These are phyloP conservation scores for Gisinianus flammeolus DNA, from an alignment of 2,888 invertebrate species.

Conservation along the genomic window DNA sequence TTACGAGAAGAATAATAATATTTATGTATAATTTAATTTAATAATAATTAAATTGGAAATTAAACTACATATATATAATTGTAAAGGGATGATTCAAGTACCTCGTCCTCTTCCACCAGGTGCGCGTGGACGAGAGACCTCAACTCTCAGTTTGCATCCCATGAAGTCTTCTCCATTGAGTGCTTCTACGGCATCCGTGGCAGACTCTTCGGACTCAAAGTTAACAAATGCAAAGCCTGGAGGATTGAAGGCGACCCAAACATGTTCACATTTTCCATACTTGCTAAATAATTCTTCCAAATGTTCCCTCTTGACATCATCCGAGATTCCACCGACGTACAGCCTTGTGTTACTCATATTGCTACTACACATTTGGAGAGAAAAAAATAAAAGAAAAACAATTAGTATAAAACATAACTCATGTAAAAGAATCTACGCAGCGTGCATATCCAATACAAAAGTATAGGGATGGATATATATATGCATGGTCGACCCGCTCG, in stretches of 20 bases:
- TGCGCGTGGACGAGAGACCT: slow-evolving; percentile 72
- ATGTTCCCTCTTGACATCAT: slow-evolving; percentile 89
- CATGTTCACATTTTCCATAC: slow-evolving; percentile 88
- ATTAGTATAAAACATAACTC: not conserved
- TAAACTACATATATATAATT: no score
- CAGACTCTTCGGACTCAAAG: slow-evolving; percentile 86
- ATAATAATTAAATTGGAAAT: no score
- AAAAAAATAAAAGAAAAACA: not conserved
- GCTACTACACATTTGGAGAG: slow-evolving; percentile 7
- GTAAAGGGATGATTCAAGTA: not conserved
- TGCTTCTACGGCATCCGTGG: slow-evolving; percentile 85
- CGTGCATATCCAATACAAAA: not conserved
- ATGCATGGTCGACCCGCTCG: no score
- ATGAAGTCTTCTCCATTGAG: slow-evolving; percentile 86
- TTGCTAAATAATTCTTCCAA: slow-evolving; percentile 88
- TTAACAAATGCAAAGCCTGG: slow-evolving; percentile 94
- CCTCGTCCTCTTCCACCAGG: not conserved
- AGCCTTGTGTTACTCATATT: slow-evolving; percentile 71
- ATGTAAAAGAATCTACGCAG: not conserved
- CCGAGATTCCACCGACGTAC: slow-evolving; percentile 87
- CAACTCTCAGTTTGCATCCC: slow-evolving; percentile 85
- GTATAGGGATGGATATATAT: no score
- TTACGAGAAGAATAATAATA: no score
- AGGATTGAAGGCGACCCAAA: slow-evolving; percentile 93
- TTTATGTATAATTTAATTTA: no score